phyloP scores from a whole-genome alignment of 1,140 invertebrate species.

The Latrodectus geometricus region DNA sequence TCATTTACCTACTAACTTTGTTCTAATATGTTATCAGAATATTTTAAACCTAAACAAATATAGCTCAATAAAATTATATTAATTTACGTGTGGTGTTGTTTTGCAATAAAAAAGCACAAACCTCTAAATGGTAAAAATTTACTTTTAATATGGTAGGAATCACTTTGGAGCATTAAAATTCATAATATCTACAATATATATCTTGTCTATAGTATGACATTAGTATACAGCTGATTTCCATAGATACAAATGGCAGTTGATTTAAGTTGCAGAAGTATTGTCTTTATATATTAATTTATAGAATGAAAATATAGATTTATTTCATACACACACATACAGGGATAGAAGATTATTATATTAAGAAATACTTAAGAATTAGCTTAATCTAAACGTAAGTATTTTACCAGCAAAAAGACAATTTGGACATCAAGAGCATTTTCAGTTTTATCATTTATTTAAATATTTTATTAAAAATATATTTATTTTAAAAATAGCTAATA shows the following conservation, averaged over 20 bases:
- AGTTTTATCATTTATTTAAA: no score
- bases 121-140: slow-evolving; percentile 39
- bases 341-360: no score
- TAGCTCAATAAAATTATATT: background rate
- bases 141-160: slow-evolving; percentile 51
- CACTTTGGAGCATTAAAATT: slow-evolving; percentile 51
- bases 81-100: background rate
- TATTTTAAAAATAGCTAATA: no score
- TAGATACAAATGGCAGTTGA: slow-evolving; percentile 41
- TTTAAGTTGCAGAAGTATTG: background rate
- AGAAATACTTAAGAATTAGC: no score
- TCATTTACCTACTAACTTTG: no score
- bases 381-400: no score
- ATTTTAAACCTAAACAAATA: background rate
- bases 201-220: slow-evolving; percentile 15
- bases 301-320: background rate
- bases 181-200: slow-evolving; percentile 48
- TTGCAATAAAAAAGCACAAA: background rate
- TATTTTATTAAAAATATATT: no score
- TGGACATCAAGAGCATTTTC: no score
- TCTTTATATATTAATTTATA: background rate
- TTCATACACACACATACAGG: background rate
- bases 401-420: no score
- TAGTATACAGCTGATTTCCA: background rate
- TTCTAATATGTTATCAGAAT: background rate